These are phyloP conservation scores for Toxotes chatareus DNA, from an alignment of 2,113 vertebrate species.

Conservation along the genomic window DNA sequence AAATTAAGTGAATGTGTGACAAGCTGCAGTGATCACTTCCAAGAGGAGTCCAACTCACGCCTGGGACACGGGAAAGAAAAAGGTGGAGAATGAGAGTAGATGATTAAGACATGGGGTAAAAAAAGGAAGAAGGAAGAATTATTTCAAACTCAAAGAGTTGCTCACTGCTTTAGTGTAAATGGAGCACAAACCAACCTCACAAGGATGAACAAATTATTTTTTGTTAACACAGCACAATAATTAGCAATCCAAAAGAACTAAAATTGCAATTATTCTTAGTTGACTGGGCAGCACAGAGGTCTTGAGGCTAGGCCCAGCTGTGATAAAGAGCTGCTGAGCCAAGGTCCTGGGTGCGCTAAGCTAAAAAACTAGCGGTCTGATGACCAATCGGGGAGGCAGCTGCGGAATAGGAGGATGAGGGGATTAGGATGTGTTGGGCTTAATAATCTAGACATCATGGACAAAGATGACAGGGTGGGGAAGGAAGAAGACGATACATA, in stretches of 20 bases:
- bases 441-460: conserved; percentile 70
- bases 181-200: not conserved
- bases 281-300: conserved; percentile 37
- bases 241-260: conserved; percentile 25
- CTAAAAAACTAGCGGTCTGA: conserved; percentile 59
- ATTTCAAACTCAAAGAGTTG: not conserved
- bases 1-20: conserved; percentile 53
- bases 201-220: conserved; percentile 2
- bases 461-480: conserved; percentile 58
- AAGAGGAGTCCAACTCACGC: conserved; percentile 2
- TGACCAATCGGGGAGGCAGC: conserved; percentile 67
- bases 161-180: not conserved
- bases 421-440: conserved; percentile 76
- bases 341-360: conserved; percentile 23
- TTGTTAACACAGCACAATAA: conserved; percentile 22
- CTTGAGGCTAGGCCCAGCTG: conserved; percentile 46
- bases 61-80: not conserved
- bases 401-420: conserved; percentile 60
- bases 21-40: conserved; percentile 45
- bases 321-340: conserved; percentile 42
- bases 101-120: not conserved
- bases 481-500: conserved; percentile 62
- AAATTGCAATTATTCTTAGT: conserved; percentile 19
- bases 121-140: not conserved
- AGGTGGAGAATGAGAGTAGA: not conserved